Percentiles rank a stretch among this genome's conserved stretches.
Evolutionary conservation across 2,113 vertebrate genomes (phyloP).

Genomic region (Forbesichthys agassizii): DNA sequence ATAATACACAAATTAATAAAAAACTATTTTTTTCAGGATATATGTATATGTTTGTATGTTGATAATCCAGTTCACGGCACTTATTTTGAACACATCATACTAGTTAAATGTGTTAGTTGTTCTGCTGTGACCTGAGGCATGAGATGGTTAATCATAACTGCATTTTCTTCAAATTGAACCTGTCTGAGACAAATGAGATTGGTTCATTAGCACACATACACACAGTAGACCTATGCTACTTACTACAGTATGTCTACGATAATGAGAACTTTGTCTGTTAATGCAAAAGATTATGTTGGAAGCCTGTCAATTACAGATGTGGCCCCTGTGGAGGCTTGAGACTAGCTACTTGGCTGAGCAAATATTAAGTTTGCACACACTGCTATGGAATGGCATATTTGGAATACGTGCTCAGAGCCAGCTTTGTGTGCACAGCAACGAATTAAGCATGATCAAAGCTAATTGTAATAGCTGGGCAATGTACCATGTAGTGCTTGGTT

Average conservation of each 20-base stretch:
- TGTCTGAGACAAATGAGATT: neutral
- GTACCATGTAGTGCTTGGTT: no score
- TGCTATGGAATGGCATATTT: neutral
- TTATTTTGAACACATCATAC: constrained; percentile 42
- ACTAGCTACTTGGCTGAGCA: constrained; percentile 35
- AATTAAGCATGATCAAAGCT: neutral
- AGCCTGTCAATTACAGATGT: constrained; percentile 37
- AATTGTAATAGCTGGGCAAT: neutral
- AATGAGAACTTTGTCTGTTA: neutral
- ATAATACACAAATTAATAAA: no score
- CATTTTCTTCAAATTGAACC: constrained; percentile 10
- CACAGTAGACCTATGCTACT: neutral
- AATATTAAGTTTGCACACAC: constrained; percentile 35
- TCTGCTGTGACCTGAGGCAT: constrained; percentile 26
- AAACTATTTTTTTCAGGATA: no score
- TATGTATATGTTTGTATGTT: neutral
- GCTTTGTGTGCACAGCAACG: neutral
- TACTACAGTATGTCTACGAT: neutral
- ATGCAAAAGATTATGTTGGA: constrained; percentile 17
- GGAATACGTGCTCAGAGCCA: neutral
- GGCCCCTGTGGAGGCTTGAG: constrained; percentile 22
- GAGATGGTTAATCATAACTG: constrained; percentile 40
- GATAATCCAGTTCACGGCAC: constrained; percentile 15
- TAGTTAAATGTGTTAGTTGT: constrained; percentile 2
- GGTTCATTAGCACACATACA: no score